Evolutionary conservation across 2,113 vertebrate species (phyloP).

Genomic region (Larimichthys crocea): DNA sequence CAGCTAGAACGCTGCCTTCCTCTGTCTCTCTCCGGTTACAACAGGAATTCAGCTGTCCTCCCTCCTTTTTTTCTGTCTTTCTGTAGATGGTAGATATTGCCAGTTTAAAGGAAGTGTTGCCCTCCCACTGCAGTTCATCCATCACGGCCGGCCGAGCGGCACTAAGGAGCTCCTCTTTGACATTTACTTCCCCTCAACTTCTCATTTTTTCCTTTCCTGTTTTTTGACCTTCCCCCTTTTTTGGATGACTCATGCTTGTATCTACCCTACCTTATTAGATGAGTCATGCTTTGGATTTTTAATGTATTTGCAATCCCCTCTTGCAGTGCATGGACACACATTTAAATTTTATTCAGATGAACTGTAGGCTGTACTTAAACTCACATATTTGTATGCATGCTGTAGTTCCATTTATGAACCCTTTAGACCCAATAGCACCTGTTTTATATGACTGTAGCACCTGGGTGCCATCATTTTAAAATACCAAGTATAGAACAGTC

Average conservation of each 20-base stretch:
- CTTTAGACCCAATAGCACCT: too few species aligned
- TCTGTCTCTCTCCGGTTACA: not conserved
- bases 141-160: slow-evolving; percentile 54
- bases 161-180: slow-evolving; percentile 59
- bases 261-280: not conserved
- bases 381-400: not conserved
- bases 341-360: not conserved
- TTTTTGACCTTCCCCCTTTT: slow-evolving; percentile 17
- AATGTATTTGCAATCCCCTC: not conserved
- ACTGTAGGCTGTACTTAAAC: too few species aligned
- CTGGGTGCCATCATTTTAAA: too few species aligned
- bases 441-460: too few species aligned
- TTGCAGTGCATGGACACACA: not conserved
- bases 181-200: slow-evolving; percentile 61
- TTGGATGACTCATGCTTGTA: slow-evolving; percentile 34
- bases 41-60: slow-evolving; percentile 4
- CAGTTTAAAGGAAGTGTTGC: slow-evolving; percentile 45
- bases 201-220: slow-evolving; percentile 31
- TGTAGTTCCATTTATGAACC: not conserved
- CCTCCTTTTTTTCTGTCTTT: slow-evolving; percentile 15
- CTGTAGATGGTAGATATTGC: slow-evolving; percentile 44
- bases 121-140: slow-evolving; percentile 67
- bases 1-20: not conserved
- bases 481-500: too few species aligned
- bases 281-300: slow-evolving; percentile 36